Evolutionary conservation across 2,888 invertebrate species (phyloP).

Genomic region (Drosophila limbata): DNA sequence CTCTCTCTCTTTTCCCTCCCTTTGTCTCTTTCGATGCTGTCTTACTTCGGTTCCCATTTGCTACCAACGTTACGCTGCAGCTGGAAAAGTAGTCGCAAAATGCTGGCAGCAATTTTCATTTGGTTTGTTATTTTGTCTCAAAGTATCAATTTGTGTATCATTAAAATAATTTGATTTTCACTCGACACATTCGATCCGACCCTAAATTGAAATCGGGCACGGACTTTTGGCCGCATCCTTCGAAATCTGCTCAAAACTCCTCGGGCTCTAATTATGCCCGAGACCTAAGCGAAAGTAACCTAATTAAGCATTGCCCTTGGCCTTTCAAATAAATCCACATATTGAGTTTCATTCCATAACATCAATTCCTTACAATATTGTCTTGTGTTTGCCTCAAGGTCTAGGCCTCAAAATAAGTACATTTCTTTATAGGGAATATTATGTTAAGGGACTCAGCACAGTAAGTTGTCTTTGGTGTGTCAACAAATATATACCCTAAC

Average conservation of each 20-base stretch:
- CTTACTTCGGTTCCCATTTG: slow-evolving; percentile 24
- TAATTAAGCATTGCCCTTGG: slow-evolving; percentile 53
- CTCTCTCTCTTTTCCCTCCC: background rate
- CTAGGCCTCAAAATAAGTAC: background rate
- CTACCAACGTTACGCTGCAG: slow-evolving; percentile 43
- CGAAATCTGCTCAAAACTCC: slow-evolving; percentile 50
- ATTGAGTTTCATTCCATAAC: slow-evolving; percentile 45
- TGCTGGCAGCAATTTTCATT: slow-evolving; percentile 76
- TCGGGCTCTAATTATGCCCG: slow-evolving; percentile 61
- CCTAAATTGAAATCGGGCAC: slow-evolving; percentile 36
- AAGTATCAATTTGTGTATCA: slow-evolving; percentile 83
- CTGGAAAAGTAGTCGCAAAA: slow-evolving; percentile 64
- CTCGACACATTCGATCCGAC: slow-evolving; percentile 54
- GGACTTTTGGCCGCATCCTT: slow-evolving; percentile 18
- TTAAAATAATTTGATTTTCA: slow-evolving; percentile 82
- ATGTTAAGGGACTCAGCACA: background rate
- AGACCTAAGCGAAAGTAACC: slow-evolving; percentile 38
- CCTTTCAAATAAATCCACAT: slow-evolving; percentile 41
- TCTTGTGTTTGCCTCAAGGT: background rate
- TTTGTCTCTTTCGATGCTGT: background rate
- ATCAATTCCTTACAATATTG: slow-evolving; percentile 30
- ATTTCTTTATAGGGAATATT: background rate
- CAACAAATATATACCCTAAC: background rate
- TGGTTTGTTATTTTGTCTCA: slow-evolving; percentile 79
- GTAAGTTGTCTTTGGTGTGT: background rate